Percentiles rank a stretch among this genome's conserved stretches.
Conservation (phyloP, 2,113 vertebrate genomes). For the Chionomys nivalis region DNA sequence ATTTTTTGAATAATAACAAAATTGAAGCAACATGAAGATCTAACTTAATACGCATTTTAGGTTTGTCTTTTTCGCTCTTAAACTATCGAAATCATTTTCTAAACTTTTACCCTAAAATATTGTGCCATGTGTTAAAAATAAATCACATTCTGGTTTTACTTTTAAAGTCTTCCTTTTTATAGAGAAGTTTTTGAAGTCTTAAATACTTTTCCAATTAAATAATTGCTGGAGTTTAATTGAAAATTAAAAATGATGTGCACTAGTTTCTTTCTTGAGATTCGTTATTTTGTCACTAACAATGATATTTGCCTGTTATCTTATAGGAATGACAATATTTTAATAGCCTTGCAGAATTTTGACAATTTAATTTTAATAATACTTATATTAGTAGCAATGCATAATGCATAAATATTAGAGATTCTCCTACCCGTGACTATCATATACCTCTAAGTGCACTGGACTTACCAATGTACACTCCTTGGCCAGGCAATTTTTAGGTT, state of each 20-base stretch:
- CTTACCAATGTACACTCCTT: not conserved
- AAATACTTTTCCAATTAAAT: conserved; percentile 10
- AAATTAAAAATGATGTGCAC: not conserved
- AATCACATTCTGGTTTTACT: not conserved
- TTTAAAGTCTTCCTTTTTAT: not conserved
- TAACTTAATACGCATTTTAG: not conserved
- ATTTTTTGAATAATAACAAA: not conserved
- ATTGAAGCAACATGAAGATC: not conserved
- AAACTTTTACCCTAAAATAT: not conserved
- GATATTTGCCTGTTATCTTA: not conserved
- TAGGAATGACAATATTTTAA: not conserved
- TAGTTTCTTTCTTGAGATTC: not conserved
- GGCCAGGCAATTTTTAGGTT: not conserved
- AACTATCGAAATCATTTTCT: not conserved
- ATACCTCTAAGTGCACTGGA: not conserved
- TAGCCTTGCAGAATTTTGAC: not conserved
- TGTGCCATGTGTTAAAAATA: not conserved
- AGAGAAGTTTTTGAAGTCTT: not conserved
- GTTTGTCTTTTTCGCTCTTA: not conserved
- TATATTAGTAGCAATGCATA: not conserved
- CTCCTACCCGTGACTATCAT: not conserved
- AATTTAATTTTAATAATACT: not conserved
- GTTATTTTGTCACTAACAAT: not conserved
- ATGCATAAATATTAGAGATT: not conserved
- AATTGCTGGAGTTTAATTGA: not conserved